Evolutionary conservation across 2,888 invertebrate species (phyloP).

Genomic region (Lathronympha strigana): DNA sequence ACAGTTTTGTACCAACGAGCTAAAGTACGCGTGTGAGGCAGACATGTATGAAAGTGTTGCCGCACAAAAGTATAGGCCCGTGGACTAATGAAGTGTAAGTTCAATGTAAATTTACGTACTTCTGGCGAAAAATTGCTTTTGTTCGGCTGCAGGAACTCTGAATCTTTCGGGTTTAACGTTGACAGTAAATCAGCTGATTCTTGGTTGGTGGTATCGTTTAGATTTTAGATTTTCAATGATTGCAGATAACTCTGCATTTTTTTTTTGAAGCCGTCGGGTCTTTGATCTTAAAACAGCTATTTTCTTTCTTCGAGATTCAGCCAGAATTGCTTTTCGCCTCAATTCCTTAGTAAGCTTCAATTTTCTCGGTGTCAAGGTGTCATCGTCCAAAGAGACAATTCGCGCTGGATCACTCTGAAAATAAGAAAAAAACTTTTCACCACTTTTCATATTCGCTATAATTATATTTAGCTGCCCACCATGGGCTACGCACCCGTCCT

Average conservation of each 20-base stretch:
- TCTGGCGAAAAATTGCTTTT: slow-evolving; percentile 3
- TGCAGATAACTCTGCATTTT: not conserved
- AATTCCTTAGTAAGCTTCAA: not conserved
- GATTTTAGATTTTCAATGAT: not conserved
- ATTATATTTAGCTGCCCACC: too few species aligned
- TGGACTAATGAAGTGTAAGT: slow-evolving; percentile 43
- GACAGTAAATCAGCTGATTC: slow-evolving; percentile 5
- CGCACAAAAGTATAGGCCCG: slow-evolving; percentile 44
- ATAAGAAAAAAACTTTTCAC: too few species aligned
- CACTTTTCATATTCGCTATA: too few species aligned
- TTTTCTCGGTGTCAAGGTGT: not conserved
- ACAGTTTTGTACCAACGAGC: slow-evolving; percentile 43
- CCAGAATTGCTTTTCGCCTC: not conserved
- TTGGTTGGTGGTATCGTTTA: not conserved
- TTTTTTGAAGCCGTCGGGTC: not conserved
- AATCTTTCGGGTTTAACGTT: not conserved
- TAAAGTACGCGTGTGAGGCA: slow-evolving; percentile 44
- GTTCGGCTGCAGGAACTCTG: not conserved
- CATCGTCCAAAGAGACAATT: too few species aligned
- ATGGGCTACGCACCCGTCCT: too few species aligned
- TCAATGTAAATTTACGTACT: slow-evolving; percentile 40
- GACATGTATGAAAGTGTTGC: slow-evolving; percentile 44
- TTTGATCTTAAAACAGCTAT: not conserved
- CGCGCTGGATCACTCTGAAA: too few species aligned
- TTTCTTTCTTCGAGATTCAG: not conserved